Conservation (phyloP, 2,113 vertebrate species). For the Bufo bufo region DNA sequence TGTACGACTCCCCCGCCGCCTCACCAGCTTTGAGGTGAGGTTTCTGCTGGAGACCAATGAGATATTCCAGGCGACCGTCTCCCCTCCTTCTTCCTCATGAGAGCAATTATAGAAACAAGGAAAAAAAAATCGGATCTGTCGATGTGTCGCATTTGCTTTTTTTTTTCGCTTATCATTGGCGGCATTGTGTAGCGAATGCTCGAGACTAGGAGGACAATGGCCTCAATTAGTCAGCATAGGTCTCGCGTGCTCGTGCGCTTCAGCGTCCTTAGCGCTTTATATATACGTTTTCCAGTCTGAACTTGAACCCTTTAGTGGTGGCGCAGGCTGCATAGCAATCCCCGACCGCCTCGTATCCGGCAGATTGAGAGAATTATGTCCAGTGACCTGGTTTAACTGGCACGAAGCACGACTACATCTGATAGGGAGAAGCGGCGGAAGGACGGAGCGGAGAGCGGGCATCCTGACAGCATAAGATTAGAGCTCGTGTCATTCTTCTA, state of each 20-base stretch:
- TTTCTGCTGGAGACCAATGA: conserved; percentile 50
- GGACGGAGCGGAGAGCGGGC: conserved; percentile 2
- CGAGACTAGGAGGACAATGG: neutral
- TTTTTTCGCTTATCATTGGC: neutral
- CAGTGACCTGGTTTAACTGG: conserved; percentile 55
- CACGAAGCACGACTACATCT: conserved; percentile 20
- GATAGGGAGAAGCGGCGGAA: conserved; percentile 10
- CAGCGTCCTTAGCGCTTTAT: neutral
- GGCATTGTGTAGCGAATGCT: neutral
- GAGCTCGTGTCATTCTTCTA: conserved; percentile 2
- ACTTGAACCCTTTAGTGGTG: neutral
- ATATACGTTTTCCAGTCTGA: neutral
- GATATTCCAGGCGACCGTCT: conserved; percentile 6
- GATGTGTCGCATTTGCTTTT: conserved; percentile 29
- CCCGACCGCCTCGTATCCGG: neutral
- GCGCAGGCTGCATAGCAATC: neutral
- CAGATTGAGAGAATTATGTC: conserved; percentile 47
- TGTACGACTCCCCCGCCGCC: conserved; percentile 44
- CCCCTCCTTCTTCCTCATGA: conserved; percentile 53
- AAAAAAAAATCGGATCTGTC: conserved; percentile 45
- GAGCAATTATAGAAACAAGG: conserved; percentile 54
- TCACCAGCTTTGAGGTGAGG: conserved; percentile 54
- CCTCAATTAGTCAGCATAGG: conserved; percentile 1
- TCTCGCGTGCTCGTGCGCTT: neutral
- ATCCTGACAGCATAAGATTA: conserved; percentile 12